phyloP scores from a whole-genome alignment of 2,113 vertebrate species.

The Gallinago paraguaiae region DNA sequence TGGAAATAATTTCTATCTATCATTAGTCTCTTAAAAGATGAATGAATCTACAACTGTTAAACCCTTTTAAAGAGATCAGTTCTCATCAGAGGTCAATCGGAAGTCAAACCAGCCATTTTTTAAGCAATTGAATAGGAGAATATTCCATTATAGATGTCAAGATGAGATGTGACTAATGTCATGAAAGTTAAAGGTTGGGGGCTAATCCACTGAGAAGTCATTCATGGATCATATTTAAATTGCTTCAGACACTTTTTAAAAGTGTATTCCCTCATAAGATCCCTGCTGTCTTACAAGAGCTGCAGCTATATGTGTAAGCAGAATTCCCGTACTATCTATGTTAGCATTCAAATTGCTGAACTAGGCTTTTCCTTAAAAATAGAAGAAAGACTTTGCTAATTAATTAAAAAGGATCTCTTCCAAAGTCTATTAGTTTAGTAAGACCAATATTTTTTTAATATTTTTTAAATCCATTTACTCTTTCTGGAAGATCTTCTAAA shows the following conservation, averaged over 20 bases:
- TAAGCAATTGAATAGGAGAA: conserved; percentile 63
- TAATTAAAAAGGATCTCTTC: background rate
- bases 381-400: background rate
- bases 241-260: conserved; percentile 46
- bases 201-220: conserved; percentile 62
- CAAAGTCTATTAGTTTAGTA: background rate
- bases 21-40: background rate
- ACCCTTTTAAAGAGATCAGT: conserved; percentile 22
- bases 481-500: background rate
- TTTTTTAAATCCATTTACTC: rapidly evolving
- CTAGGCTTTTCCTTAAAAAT: background rate
- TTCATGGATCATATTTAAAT: conserved; percentile 64
- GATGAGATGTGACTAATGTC: conserved; percentile 57
- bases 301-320: background rate
- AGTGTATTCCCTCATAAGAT: background rate
- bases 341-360: background rate
- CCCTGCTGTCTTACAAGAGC: background rate
- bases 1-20: background rate
- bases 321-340: background rate
- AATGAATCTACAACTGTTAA: conserved; percentile 21
- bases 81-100: conserved; percentile 57
- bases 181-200: conserved; percentile 67
- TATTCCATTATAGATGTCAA: conserved; percentile 69
- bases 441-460: background rate
- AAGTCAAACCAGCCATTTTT: conserved; percentile 69